These are phyloP conservation scores for Strigamia transsilvanica DNA, from an alignment of 2,888 invertebrate genomes.

Conservation along the genomic window DNA sequence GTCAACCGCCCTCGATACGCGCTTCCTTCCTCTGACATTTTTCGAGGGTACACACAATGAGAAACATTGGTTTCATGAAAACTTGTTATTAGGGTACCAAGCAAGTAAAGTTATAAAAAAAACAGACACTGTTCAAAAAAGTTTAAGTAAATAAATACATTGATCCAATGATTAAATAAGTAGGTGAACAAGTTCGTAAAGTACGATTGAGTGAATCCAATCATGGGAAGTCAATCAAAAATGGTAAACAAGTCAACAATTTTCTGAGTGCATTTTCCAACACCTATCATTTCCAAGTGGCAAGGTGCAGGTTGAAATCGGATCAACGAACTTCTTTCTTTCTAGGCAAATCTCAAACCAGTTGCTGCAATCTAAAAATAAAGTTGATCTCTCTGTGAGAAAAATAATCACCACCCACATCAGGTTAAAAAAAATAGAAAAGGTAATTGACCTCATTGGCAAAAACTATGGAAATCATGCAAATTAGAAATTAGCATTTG, in stretches of 20 bases:
- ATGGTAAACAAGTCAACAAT: conserved; percentile 11
- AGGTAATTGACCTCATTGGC: conserved; percentile 16
- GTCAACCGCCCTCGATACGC: conserved; percentile 24
- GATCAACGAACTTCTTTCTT: conserved; percentile 16
- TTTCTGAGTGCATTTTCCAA: not conserved
- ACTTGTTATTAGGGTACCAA: not conserved
- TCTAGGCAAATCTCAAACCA: not conserved
- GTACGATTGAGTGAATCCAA: not conserved
- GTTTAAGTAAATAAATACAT: not conserved
- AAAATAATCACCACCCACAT: conserved; percentile 11
- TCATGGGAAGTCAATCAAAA: conserved; percentile 14
- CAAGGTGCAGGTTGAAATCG: conserved; percentile 20
- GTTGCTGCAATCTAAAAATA: conserved; percentile 19
- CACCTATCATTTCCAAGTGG: conserved; percentile 21
- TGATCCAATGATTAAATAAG: conserved; percentile 15
- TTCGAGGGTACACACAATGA: conserved; percentile 3
- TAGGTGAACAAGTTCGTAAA: conserved; percentile 26
- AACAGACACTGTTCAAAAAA: too few relatives aligned
- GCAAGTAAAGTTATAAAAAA: not conserved
- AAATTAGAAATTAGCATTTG: conserved; percentile 21
- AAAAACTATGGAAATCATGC: conserved; percentile 2
- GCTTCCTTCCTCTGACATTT: conserved; percentile 30
- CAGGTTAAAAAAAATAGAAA: not conserved
- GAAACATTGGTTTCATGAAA: not conserved
- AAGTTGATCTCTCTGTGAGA: not conserved